Conservation (phyloP, 1,140 invertebrate species). For the Drosophila yakuba region DNA sequence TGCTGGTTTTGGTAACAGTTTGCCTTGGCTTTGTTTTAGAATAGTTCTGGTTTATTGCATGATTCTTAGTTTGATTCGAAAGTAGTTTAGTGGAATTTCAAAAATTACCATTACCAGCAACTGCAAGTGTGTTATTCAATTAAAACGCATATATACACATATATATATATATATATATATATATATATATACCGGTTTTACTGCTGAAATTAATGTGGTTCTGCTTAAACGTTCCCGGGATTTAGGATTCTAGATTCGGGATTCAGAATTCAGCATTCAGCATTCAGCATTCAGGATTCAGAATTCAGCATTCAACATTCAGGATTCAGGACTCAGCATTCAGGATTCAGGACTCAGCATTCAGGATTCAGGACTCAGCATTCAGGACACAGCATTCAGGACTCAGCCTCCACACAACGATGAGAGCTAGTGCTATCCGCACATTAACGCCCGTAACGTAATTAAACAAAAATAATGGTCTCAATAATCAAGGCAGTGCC, state of each 20-base stretch:
- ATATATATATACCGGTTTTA: not conserved
- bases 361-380: not conserved
- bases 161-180: not conserved
- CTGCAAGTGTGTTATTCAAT: conserved; percentile 15
- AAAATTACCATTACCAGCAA: too few relatives aligned
- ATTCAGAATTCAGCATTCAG: not conserved
- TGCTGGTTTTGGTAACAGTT: not conserved
- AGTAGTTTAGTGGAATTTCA: too few relatives aligned
- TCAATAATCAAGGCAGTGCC: conserved; percentile 75
- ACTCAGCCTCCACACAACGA: conserved; percentile 4
- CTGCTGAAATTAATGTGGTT: conserved; percentile 28
- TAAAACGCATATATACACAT: not conserved
- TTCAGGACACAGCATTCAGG: not conserved
- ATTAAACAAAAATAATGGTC: conserved; percentile 83
- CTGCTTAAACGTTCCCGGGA: conserved; percentile 1
- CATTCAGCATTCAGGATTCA: not conserved
- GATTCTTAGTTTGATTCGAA: too few relatives aligned
- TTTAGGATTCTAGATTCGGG: not conserved
- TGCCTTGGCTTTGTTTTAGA: conserved; percentile 13
- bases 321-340: not conserved
- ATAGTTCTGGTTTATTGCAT: too few relatives aligned
- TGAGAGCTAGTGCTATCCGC: conserved; percentile 50
- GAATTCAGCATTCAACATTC: not conserved
- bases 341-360: not conserved
- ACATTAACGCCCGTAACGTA: conserved; percentile 81